Evolutionary conservation across 2,888 invertebrate species (phyloP), one percentile per base, ranked within the genome.

Genomic region (Elysia crispata): DNA sequence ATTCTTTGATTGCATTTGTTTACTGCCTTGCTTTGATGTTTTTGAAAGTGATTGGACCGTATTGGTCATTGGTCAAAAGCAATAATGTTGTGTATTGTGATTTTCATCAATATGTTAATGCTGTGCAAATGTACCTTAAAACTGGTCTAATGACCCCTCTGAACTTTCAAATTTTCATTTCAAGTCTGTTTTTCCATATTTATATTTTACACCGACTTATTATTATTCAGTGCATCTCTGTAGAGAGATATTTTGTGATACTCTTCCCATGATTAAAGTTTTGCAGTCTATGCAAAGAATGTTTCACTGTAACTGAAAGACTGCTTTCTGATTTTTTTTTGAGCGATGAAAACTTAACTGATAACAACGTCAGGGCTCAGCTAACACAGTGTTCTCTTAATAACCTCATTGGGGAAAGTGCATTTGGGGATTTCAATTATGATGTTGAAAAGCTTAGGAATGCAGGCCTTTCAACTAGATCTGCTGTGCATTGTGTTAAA

Each of bases 341-440:
- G n/a, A 5, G 6, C 8, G 15, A 5, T 3, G 60, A 60, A 60
- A 23, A 18, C 15, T 60, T 60, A 5, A 8, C 15, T 23, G 20
- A 20, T 23, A 18, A 60, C 15, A 3, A 8, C 60, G 15, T 15
- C 3, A 60, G 60, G 15, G 3, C 20, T 6, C 60, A 60, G 23
- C 20, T 23, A 3, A 3, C 33, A 13, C 76, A 76, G 25, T 76
- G 76, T 66, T 11, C 64, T 20, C 20, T 76, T 3, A 76, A 64
- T 5, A 76, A 76, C 20, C 76, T 76, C 25, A 66, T 76, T 41
- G 76, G 76, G 1, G 76, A 76, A 41, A 76, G 76, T 60, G 76
- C 76, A 1, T 76, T 76, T 66, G 66, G 76, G 33, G 76, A 76
- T 76, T 76, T 64, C 3, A 66, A 76, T 28, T 76, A 66, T 66